Base-by-base conservation (phyloP, 2,113 vertebrate genomes). In the Thomomys bottae region DNA sequence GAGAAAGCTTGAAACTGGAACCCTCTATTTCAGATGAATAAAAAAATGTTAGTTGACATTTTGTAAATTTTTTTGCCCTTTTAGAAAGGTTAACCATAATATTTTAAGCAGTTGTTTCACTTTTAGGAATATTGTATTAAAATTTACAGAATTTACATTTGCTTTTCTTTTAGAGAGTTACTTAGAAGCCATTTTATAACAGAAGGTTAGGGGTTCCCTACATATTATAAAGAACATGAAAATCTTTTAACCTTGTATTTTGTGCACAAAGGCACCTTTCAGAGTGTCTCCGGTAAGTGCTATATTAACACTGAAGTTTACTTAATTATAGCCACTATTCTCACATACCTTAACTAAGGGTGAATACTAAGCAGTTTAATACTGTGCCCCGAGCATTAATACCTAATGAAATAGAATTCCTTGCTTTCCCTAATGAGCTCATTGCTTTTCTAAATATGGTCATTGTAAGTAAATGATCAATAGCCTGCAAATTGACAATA, bases 381-480 rank as follows among this genome's bases (percentile, higher is more conserved):
- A 91, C 93, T 96, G 63, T 24, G 96, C 98, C 97, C 95, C 83
- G 70, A 96, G 98, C 97, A 57, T 98, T 98, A 98, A 98, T 98
- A 96, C 85, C 90, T 98, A 97, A 98, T 97, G 71, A 86, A 96
- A 92, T 95, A 97, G 96, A 97, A 96, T 91, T 96, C 95, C 96
- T 97, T 98, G 87, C 96, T 96, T 95, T 89, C 95, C 86, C 92
- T 96, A 97, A 97, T 97, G 97, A 97, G 92, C 96, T 98, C 96
- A 98, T 97, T 97, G 96, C 95, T 95, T 97, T 96, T 89, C 94
- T 90, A 95, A 97, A 94, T 81, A 94, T 42, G 71, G 92, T 93
- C 93, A 92, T 88, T 91, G 92, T 66, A 85, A 66, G 96, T 93
- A 97, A 98, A 97, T 96, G 84, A 95, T 95, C 97, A 96, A 91